Evolutionary conservation across 2,888 invertebrate genomes (phyloP).

Genomic region (Tachina grossa): DNA sequence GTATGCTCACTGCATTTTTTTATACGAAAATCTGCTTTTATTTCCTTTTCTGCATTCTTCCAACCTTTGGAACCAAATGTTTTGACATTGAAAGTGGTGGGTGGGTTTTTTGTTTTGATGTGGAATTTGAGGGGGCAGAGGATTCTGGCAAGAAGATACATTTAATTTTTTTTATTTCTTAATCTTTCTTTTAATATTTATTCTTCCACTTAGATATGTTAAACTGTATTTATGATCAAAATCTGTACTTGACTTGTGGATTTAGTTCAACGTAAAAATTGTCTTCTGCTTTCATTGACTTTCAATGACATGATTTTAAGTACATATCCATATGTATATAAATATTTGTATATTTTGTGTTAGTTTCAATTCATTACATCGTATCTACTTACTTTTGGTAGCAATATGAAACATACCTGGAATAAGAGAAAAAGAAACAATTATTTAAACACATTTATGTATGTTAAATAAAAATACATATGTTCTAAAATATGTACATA

Average conservation of each 20-base stretch:
- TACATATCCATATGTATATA: no score
- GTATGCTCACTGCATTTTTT: background rate
- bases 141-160: background rate
- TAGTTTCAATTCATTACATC: conserved; percentile 36
- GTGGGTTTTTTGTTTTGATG: background rate
- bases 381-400: conserved; percentile 46
- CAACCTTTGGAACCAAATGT: conserved; percentile 23
- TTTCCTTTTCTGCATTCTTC: background rate
- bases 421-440: background rate
- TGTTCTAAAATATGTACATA: no score
- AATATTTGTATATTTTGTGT: background rate
- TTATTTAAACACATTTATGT: conserved; percentile 28
- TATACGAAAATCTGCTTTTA: background rate
- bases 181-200: background rate
- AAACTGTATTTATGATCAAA: conserved; percentile 37
- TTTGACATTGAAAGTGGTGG: conserved; percentile 59
- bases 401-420: background rate
- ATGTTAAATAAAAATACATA: background rate
- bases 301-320: background rate
- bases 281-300: conserved; percentile 18
- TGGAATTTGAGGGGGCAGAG: background rate
- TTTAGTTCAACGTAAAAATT: conserved; percentile 24
- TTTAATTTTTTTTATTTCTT: conserved; percentile 14
- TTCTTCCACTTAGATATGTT: conserved; percentile 29
- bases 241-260: conserved; percentile 63